Conservation (phyloP, 2,888 invertebrate genomes). For the Diarsia rubi region DNA sequence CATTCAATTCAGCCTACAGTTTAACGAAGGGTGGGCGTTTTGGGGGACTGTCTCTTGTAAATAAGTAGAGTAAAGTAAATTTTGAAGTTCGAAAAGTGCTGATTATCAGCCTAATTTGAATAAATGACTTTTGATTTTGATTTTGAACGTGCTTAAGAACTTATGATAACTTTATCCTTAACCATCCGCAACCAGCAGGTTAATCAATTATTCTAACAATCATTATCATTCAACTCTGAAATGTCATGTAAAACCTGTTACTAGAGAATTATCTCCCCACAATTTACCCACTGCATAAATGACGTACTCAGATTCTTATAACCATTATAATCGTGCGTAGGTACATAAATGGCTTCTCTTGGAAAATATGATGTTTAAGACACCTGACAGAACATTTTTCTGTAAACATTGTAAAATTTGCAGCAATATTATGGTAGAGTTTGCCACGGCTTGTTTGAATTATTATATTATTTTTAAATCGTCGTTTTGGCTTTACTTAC, state of each 20-base stretch:
- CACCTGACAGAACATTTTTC: constrained; percentile 8
- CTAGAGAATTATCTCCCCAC: not conserved
- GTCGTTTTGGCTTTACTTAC: too few species aligned
- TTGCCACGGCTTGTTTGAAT: too few species aligned
- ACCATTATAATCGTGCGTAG: not conserved
- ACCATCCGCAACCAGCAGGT: not conserved
- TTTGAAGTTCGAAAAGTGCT: too few species aligned
- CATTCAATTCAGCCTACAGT: not conserved
- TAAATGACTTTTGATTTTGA: too few species aligned
- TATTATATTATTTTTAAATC: too few species aligned
- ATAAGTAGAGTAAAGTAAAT: too few species aligned
- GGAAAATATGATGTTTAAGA: constrained; percentile 10
- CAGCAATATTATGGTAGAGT: not conserved
- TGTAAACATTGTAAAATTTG: constrained; percentile 13
- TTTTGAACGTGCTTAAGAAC: too few species aligned
- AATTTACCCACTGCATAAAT: not conserved
- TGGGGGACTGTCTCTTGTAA: too few species aligned
- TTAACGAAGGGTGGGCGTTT: too few species aligned
- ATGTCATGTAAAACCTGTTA: not conserved
- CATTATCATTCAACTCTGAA: not conserved
- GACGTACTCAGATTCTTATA: not conserved
- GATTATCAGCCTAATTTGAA: too few species aligned
- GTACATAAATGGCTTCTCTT: not conserved
- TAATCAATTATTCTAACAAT: constrained; percentile 8
- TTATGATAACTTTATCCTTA: not conserved